Evolutionary conservation across 2,888 invertebrate genomes (phyloP), one percentile per base, ranked within the genome.

Genomic region (Andrena hattorfiana): DNA sequence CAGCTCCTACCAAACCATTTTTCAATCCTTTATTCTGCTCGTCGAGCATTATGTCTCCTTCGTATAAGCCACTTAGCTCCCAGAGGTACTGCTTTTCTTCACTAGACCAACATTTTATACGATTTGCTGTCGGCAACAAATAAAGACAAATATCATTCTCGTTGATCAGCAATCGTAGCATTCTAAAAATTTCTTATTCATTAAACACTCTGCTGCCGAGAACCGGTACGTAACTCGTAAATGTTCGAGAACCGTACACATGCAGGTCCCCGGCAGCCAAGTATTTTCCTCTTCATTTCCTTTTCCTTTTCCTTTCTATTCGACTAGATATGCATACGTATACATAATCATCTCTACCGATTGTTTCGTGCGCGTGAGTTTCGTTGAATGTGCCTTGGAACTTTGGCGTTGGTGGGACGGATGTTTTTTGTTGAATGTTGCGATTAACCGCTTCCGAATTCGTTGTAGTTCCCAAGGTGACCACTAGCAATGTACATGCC

Each of bases 41-140:
- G 85, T 94, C 92, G 26, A 94, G 84, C 95, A 95, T 95, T 70
- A 96, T 96, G 89, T 96, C 96, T 63, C 96, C 96, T 91, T 96
- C 95, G 88, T 95, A 95, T 51, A 95, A 93, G 2, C 95, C 95
- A 86, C 95, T 95, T 66, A 95, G 92, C 87, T 96, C 96, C 95
- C 95, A 95, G 23, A 95, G 91, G 86, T 95, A 95, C 72, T 93
- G 93, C 20, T 93, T 94, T 80, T 95, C 94, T 23, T 94, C 88
- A 2, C 94, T 93, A 13, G 91, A 94, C 95, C 95, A 95, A 66
- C 91, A 92, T 66, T 94, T 92, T 71, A 95, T 92, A 49, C 54
- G 63, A 60, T 67, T 51, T n/a, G 85, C 85, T 87, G 48, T 4
- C 3, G 51, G 4, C 5, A 16, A 28, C 5, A 62, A 13, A 59